Conservation (phyloP, 2,888 invertebrate species). For the Drosophila nigricruria region DNA sequence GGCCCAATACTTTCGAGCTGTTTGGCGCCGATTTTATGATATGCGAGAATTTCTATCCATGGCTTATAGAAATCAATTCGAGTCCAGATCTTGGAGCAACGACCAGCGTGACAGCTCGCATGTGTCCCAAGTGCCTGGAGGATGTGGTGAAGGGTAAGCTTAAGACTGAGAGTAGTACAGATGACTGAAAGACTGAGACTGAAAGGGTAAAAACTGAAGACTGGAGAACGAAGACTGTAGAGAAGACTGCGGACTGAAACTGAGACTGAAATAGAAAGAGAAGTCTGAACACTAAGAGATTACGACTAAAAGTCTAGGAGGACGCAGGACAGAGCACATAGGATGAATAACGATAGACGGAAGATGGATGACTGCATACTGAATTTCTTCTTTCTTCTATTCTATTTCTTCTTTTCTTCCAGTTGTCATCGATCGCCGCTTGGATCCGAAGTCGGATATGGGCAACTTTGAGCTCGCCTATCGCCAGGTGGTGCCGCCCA, state of each 20-base stretch:
- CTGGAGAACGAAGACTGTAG: too few relatives aligned
- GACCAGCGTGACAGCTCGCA: constrained; percentile 93
- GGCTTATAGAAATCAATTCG: constrained; percentile 97
- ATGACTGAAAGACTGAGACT: not conserved
- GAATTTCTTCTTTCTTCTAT: too few relatives aligned
- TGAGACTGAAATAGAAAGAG: not conserved
- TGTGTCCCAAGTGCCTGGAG: constrained; percentile 95
- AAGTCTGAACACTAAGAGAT: too few relatives aligned
- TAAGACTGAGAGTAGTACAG: not conserved
- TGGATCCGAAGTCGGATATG: constrained; percentile 90
- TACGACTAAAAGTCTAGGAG: too few relatives aligned
- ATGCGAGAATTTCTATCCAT: constrained; percentile 93
- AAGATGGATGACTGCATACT: too few relatives aligned
- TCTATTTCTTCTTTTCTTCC: constrained; percentile 71
- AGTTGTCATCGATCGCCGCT: constrained; percentile 92
- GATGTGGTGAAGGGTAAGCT: constrained; percentile 94
- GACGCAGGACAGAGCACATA: too few relatives aligned
- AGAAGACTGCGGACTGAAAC: not conserved
- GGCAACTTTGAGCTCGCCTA: constrained; percentile 93
- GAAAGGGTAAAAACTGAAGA: not conserved
- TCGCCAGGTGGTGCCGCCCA: constrained; percentile 91
- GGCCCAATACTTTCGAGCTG: constrained; percentile 94
- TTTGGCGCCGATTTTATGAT: constrained; percentile 98
- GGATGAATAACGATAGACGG: too few relatives aligned
- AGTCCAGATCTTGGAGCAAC: constrained; percentile 96